Conservation (phyloP, 23 tunicate genomes). For the Ciona savignyi region DNA sequence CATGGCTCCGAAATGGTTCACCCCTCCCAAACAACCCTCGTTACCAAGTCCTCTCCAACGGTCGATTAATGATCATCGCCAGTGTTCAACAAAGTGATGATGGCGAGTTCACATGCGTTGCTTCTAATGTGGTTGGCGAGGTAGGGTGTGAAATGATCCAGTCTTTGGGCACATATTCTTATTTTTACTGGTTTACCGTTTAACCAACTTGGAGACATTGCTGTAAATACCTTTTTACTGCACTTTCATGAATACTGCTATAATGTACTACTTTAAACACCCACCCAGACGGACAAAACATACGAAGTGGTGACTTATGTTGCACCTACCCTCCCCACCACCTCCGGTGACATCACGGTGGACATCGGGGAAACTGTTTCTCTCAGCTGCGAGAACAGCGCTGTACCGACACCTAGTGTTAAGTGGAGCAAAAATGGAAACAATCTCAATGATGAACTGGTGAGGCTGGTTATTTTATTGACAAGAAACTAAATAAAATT, state of each 20-base stretch:
- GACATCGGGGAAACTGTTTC: slow-evolving; percentile 47
- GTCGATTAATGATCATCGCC: slow-evolving; percentile 41
- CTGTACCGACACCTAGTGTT: slow-evolving; percentile 66
- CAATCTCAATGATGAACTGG: slow-evolving; percentile 32
- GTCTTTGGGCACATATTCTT: too few relatives aligned
- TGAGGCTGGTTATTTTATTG: too few relatives aligned
- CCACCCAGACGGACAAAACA: slow-evolving; percentile 46
- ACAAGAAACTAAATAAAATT: too few relatives aligned
- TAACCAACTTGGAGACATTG: too few relatives aligned
- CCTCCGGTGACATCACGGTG: slow-evolving; percentile 45
- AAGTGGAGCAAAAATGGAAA: slow-evolving; percentile 67
- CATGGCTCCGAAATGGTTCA: slow-evolving; percentile 33
- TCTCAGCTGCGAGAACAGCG: slow-evolving; percentile 44
- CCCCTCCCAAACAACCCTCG: slow-evolving; percentile 10
- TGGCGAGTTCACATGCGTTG: slow-evolving; percentile 64
- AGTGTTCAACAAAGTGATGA: slow-evolving; percentile 35
- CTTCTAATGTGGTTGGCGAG: slow-evolving; percentile 71
- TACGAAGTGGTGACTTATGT: slow-evolving; percentile 60
- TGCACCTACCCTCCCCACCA: slow-evolving; percentile 43
- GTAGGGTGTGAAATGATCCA: slow-evolving; percentile 9
- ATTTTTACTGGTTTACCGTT: too few relatives aligned
- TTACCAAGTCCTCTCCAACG: slow-evolving; percentile 45
- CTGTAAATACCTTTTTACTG: too few relatives aligned
- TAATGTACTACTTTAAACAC: neutral
- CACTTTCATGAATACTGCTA: too few relatives aligned